Base-by-base conservation (phyloP, 2,797 vertebrate species). In the Rhabdomys pumilio region DNA sequence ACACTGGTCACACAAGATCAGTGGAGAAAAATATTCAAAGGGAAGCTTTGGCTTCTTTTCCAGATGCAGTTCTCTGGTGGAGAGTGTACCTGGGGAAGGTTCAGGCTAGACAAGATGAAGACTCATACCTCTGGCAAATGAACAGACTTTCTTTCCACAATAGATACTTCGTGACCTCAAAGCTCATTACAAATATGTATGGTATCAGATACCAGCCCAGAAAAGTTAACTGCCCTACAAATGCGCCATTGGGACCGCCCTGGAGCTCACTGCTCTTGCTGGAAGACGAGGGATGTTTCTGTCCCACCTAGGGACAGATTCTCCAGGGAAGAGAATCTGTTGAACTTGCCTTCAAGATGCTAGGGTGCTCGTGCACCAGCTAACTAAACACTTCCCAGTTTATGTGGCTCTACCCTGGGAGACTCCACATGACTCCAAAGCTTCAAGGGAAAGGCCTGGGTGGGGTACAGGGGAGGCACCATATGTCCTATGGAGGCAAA, bases 11-110 rank as follows among this genome's bases (percentile, higher is more conserved):
- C 24, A 76, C 73, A 79, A 55, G 82, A 55, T 75, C 67, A 44
- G 20, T 1, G 3, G 88, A 92, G 19, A 61, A n/a, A 86, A 34
- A 34, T 61, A 65, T 50, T 88, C 80, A 87, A 63, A 89, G 12
- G 38, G 84, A 86, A 41, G n/a, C 38, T 75, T 17, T 90, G 59
- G 17, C 41, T 77, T 87, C 41, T 90, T 75, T 95, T 96, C 63
- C 19, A 47, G 69, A 72, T 3, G 82, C 92, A 84, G 26, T 34
- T 93, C 13, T 19, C n/a, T 26, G 38, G 38, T 82, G 84, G 34
- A 89, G 59, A 85, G 63, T 0, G 22, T 84, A 59, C 75, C 57
- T 38, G 1, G 26, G 83, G 86, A 38, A 55, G 38, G 31, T 59
- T 95, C 0, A 1, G 63, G 29, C 44, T 61, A 79, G 87, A 65